phyloP scores from a whole-genome alignment of 2,888 invertebrate genomes.

The Muscina levida region DNA sequence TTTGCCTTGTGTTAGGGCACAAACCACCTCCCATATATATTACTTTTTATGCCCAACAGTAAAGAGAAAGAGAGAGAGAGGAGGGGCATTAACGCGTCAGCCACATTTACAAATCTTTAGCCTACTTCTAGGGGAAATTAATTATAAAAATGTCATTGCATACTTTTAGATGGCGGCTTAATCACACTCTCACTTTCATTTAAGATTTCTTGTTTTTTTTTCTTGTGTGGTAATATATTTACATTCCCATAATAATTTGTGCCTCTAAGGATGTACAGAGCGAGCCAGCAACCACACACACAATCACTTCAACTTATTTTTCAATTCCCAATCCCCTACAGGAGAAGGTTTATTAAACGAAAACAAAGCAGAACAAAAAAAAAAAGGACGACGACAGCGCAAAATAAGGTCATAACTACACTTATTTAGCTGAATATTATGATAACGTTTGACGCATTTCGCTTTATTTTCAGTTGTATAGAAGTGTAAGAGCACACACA shows the following conservation, averaged over 20 bases:
- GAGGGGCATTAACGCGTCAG: too few relatives aligned
- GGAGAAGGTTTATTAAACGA: slow-evolving; percentile 40
- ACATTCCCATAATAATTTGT: neutral
- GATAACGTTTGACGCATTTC: slow-evolving; percentile 49
- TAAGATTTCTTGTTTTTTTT: neutral
- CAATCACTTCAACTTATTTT: neutral
- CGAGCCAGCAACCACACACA: too few relatives aligned
- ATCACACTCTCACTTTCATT: too few relatives aligned
- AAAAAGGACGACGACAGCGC: slow-evolving; percentile 9
- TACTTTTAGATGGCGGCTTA: slow-evolving; percentile 27
- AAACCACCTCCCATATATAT: too few relatives aligned
- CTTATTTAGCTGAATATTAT: slow-evolving; percentile 40
- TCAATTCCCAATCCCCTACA: slow-evolving; percentile 6
- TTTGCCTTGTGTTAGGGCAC: too few relatives aligned
- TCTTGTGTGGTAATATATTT: too few relatives aligned
- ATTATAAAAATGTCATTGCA: slow-evolving; percentile 33
- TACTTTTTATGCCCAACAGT: too few relatives aligned
- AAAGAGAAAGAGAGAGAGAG: too few relatives aligned
- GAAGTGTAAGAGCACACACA: slow-evolving; percentile 1
- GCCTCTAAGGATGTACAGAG: too few relatives aligned
- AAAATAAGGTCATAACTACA: slow-evolving; percentile 55
- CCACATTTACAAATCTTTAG: neutral
- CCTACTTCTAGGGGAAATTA: slow-evolving; percentile 27
- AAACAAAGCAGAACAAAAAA: slow-evolving; percentile 3
- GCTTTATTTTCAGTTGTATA: neutral